Percentiles rank a stretch among this genome's conserved stretches.
These are phyloP conservation scores for Serranochromis macrocephalus DNA, from an alignment of 2,113 vertebrate species.

Conservation along the genomic window DNA sequence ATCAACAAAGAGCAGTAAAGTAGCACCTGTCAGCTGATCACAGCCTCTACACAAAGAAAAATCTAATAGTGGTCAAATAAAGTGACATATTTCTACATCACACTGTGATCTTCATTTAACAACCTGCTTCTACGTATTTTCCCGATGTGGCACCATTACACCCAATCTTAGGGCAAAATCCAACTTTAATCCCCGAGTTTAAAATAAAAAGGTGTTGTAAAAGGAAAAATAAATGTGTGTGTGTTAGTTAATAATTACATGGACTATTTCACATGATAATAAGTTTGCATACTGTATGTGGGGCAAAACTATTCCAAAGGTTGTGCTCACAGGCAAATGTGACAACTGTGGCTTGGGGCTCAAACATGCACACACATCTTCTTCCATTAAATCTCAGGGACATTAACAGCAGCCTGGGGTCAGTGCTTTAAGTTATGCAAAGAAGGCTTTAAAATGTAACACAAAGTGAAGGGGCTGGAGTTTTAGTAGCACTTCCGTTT, in stretches of 20 bases:
- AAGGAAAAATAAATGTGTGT: background rate
- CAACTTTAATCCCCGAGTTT: background rate
- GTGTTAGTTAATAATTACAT: background rate
- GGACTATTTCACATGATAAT: constrained; percentile 25
- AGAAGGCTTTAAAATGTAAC: constrained; percentile 26
- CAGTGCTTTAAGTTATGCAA: constrained; percentile 8
- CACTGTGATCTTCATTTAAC: background rate
- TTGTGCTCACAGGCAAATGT: constrained; percentile 39
- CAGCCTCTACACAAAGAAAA: background rate
- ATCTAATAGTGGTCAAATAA: background rate
- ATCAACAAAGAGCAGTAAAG: background rate
- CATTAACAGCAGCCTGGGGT: constrained; percentile 31
- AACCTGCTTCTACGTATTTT: background rate
- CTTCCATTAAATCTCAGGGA: constrained; percentile 34
- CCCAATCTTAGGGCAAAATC: background rate
- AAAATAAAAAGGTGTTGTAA: background rate
- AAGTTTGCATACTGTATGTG: background rate
- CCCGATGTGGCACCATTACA: background rate
- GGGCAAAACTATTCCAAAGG: constrained; percentile 32
- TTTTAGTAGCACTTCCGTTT: constrained; percentile 1
- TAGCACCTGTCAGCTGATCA: background rate
- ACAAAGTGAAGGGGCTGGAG: background rate
- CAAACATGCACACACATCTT: constrained; percentile 31
- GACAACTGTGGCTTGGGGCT: constrained; percentile 26
- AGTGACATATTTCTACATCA: background rate